phyloP scores from a whole-genome alignment of 1,140 invertebrate species.

The Belonocnema kinseyi region DNA sequence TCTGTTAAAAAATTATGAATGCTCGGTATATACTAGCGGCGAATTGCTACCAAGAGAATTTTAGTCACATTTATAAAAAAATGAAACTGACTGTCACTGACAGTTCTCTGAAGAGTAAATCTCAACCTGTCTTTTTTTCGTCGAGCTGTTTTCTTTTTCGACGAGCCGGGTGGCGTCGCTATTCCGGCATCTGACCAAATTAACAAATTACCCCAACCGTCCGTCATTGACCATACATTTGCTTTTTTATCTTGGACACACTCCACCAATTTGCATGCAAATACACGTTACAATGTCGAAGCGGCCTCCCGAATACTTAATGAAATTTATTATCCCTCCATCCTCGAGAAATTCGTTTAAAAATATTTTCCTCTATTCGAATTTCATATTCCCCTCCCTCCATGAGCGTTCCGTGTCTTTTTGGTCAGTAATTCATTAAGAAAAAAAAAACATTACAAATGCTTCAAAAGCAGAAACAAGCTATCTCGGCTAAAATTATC shows the following conservation, averaged over 20 bases:
- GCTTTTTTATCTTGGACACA: background rate
- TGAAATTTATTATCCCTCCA: background rate
- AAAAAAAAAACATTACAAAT: too few relatives aligned
- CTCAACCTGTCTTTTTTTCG: background rate
- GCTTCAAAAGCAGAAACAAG: too few relatives aligned
- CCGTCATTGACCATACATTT: constrained; percentile 16
- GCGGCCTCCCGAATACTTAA: background rate
- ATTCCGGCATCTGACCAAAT: constrained; percentile 7
- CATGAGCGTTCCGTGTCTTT: too few relatives aligned
- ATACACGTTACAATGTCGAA: background rate
- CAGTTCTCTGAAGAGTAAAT: constrained; percentile 28
- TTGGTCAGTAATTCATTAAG: too few relatives aligned
- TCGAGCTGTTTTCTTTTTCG: background rate
- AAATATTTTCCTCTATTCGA: too few relatives aligned
- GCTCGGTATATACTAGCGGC: background rate
- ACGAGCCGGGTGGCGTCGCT: background rate
- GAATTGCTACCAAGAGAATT: constrained; percentile 13
- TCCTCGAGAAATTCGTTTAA: too few relatives aligned
- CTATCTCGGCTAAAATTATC: too few relatives aligned
- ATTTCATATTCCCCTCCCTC: too few relatives aligned
- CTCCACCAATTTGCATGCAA: background rate
- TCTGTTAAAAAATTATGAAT: constrained; percentile 22
- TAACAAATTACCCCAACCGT: background rate
- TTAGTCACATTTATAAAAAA: constrained; percentile 28
- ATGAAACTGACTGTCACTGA: constrained; percentile 19